Conservation (phyloP, 2,113 vertebrate species). For the Solenodon paradoxus region DNA sequence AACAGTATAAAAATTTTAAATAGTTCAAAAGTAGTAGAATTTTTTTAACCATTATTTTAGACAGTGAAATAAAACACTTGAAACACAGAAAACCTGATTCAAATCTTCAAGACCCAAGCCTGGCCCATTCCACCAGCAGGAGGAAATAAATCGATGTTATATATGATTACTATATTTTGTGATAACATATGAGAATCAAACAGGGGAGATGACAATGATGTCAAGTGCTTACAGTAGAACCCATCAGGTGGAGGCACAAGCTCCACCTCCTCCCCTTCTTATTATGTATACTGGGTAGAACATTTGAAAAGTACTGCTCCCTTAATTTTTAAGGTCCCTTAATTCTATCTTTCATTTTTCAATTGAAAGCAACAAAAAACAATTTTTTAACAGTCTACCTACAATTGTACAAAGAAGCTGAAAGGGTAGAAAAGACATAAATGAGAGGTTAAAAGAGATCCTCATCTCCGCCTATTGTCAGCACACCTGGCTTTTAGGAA, state of each 20-base stretch:
- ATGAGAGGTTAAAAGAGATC: not conserved
- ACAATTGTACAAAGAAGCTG: not conserved
- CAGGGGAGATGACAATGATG: not conserved
- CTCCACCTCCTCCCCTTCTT: not conserved
- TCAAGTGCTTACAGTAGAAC: not conserved
- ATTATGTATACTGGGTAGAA: not conserved
- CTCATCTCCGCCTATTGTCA: not conserved
- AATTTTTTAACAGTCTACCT: not conserved
- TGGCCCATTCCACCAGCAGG: not conserved
- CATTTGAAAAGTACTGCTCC: not conserved
- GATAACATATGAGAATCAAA: not conserved
- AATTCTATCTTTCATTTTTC: not conserved
- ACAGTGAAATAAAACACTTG: not conserved
- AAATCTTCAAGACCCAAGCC: not conserved
- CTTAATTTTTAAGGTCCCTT: conserved; percentile 7
- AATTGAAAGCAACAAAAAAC: not conserved
- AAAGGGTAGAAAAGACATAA: not conserved
- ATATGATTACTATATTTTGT: not conserved
- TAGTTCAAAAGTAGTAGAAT: not conserved
- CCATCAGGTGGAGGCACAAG: not conserved
- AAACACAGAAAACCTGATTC: not conserved
- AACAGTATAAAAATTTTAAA: not conserved
- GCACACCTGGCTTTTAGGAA: not conserved
- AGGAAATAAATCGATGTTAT: not conserved
- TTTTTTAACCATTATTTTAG: not conserved